Base-by-base conservation (phyloP, 2,797 vertebrate genomes). In the Sebastes ruberrimus region DNA sequence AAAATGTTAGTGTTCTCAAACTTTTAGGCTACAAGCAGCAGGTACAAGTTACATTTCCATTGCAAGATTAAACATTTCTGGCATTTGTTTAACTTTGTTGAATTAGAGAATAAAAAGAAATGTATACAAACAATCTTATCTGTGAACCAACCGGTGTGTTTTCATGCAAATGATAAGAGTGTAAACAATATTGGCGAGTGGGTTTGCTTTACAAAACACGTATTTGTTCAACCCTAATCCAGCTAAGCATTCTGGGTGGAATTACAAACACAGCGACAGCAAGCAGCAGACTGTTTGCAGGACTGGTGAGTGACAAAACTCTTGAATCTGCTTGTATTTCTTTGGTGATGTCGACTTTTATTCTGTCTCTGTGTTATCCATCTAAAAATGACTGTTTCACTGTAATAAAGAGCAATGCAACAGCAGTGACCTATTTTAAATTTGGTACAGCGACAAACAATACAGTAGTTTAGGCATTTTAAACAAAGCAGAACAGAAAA, bases 181-280 rank as follows among this genome's bases (percentile, higher is more conserved):
- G 33, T 20, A 25, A 69, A 76, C 55, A 71, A 18, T 6, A 53
- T 10, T 30, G 28, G 3, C 28, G 11, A 25, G 38, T 61, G 53
- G 30, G 32, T 60, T 74, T 78, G n/a, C 22, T 65, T 64, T 62
- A 71, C 60, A 76, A 57, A 75, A 38, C 27, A 32, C 49, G 64
- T 52, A 66, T 70, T 67, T 57, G 13, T 46, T 42, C n/a, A 62
- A 61, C 46, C 4, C 27, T 32, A 57, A 68, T 76, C 63, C 35
- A 3, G 23, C 28, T 7, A 38, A 64, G 59, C 52, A 64, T 64
- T 13, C 57, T 60, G 64, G 23, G 23, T 59, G 20, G 63, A 76
- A 42, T 59, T n/a, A 55, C 38, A 81, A 77, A 77, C 52, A 71
- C 68, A 56, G 28, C 14, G 1, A 27, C 68, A 59, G 3, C 25